phyloP scores from a whole-genome alignment of 2,113 vertebrate species.

The Cariama cristata region DNA sequence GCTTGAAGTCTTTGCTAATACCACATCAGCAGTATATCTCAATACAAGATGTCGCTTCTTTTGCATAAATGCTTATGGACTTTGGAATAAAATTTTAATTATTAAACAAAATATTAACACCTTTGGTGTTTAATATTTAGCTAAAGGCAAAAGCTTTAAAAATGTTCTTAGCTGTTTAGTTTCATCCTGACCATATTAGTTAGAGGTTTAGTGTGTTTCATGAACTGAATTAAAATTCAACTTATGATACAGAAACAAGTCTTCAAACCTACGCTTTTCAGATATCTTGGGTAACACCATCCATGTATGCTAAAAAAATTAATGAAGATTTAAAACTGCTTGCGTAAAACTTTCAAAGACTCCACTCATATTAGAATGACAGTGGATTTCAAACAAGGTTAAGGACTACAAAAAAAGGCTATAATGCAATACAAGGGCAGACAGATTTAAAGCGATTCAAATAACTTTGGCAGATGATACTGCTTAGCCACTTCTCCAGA shows the following conservation, averaged over 20 bases:
- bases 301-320: accelerated
- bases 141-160: not conserved
- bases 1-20: not conserved
- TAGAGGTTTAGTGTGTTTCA: not conserved
- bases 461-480: not conserved
- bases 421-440: not conserved
- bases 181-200: not conserved
- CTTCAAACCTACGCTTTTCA: not conserved
- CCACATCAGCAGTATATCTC: not conserved
- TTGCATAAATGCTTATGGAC: not conserved
- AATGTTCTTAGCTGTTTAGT: not conserved
- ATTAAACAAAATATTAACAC: not conserved
- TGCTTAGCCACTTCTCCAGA: not conserved
- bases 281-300: not conserved
- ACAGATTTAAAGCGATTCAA: not conserved
- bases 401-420: not conserved
- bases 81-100: not conserved
- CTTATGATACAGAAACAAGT: not conserved
- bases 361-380: not conserved
- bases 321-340: not conserved
- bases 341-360: not conserved
- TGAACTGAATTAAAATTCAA: not conserved
- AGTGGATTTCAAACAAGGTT: not conserved
- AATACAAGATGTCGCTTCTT: not conserved
- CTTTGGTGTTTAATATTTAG: not conserved